Base-by-base conservation (phyloP, 2,797 vertebrate genomes). In the Amblyopsis hoosieri region DNA sequence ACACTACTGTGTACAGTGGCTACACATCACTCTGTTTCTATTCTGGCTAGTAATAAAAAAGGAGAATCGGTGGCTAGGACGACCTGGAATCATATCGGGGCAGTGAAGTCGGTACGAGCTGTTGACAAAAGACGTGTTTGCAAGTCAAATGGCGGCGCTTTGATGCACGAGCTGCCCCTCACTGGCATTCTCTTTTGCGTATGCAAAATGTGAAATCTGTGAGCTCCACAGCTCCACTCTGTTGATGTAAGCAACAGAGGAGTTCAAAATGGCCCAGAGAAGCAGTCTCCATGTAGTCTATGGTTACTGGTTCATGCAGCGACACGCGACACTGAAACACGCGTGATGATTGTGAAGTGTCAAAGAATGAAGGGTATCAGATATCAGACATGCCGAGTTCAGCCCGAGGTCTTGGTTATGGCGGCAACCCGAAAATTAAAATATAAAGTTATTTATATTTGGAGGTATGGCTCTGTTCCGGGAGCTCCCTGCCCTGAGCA, bases 161-260 rank as follows among this genome's bases (percentile, higher is more conserved):
- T 52, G 45, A 52, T 12, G 48, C 76, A 74, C 55, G 29, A 74
- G 74, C 78, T 57, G 13, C 77, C 70, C 80, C 73, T 69, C 17
- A 69, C 60, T 62, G 75, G 75, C 64, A 12, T 68, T 76, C 84
- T 85, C 76, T 82, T 88, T 90, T 87, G 85, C 74, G 66, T 84
- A 91, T 90, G 89, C 89, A 92, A 91, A 42, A 92, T 90, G 19
- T 45, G 8, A 77, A 85, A 86, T 87, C 74, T 73, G 78, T 59
- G 76, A 78, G 67, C 45, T 47, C 31, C 37, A 13, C 2, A 47
- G 62, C 72, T 66, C 55, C 70, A 75, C 76, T 71, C 63, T 19
- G 72, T 8, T 74, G 52, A 76, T 70, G 60, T 23, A 48, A 75
- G 71, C 78, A 61, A 67, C 60, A 71, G 78, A 79, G 53, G 78